Base-by-base conservation (phyloP, 2,888 invertebrate species). In the Euzetes globulus region DNA sequence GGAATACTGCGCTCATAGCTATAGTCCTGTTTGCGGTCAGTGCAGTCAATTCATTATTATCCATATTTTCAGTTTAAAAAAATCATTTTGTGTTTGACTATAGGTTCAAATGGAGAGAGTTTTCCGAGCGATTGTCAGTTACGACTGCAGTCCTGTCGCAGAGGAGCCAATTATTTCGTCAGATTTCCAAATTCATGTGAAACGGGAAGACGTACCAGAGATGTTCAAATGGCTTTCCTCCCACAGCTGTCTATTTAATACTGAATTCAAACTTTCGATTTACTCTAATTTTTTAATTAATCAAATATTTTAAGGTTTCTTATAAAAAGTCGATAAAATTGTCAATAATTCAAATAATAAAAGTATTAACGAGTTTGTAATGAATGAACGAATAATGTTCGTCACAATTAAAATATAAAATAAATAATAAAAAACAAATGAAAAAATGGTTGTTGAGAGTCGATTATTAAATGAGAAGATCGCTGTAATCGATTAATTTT, bases 11-110 rank as follows among this genome's bases (percentile, higher is more conserved):
- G 70, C 72, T 15, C 73, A 73, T 11, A 75, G 71, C 33, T 78
- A 78, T 75, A 71, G 73, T 19, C 78, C 79, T 29, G 76, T 79
- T 17, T 79, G 78, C 47, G 79, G 76, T 29, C 76, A 75, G 29
- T 6, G 13, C 25, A 60, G 7, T 9, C 25, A n/a, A n/a, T 37
- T 41, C n/a, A n/a, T 41, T 37, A 1, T 65, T n/a, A n/a, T n/a
- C n/a, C 41, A 41, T 60, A 22, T 60, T 60, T 25, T 60, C 60
- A 25, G 15, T 58, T 52, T 52, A 19, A 52, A 19, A 22, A 52
- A n/a, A 19, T 7, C 3, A 11, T 41, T 41, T 41, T 41, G 11
- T 41, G 6, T 60, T 58, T 3, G 6, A 60, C 5, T 65, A 29
- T 45, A 72, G 72, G 60, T 9, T 75, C 76, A 41, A 72, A 76